A percentile compares a stretch with the other conserved stretches of the same genome.
Evolutionary conservation across 2,113 vertebrate species (phyloP).

Genomic region (Microtus richardsoni): DNA sequence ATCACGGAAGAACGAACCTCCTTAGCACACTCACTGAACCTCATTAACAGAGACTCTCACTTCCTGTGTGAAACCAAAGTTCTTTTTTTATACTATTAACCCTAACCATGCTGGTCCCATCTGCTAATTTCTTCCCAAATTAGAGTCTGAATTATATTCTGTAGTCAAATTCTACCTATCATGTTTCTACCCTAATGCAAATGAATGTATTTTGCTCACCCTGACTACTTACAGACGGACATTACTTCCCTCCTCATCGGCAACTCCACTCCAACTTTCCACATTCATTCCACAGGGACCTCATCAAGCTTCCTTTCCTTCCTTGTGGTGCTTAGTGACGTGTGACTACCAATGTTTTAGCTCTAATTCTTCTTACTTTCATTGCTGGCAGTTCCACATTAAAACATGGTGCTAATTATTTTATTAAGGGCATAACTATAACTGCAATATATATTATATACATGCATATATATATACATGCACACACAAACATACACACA

Average conservation of each 20-base stretch:
- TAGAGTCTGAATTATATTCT: neutral
- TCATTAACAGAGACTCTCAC: neutral
- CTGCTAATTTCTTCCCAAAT: neutral
- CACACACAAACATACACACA: neutral
- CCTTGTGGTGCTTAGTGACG: neutral
- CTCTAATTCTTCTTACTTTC: neutral
- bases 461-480: neutral
- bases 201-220: neutral
- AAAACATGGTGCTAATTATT: constrained; percentile 17
- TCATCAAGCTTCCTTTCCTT: neutral
- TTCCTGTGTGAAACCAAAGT: neutral
- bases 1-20: neutral
- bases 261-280: neutral
- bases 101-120: neutral
- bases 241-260: neutral
- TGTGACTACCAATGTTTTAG: neutral
- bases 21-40: neutral
- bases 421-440: constrained; percentile 33
- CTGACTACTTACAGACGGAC: neutral
- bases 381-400: neutral
- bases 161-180: neutral
- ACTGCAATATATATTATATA: neutral
- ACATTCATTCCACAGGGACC: neutral
- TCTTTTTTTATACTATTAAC: neutral
- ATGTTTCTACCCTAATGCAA: neutral